Conservation (phyloP, 2,797 vertebrate species). For the Arctocebus calabarensis region DNA sequence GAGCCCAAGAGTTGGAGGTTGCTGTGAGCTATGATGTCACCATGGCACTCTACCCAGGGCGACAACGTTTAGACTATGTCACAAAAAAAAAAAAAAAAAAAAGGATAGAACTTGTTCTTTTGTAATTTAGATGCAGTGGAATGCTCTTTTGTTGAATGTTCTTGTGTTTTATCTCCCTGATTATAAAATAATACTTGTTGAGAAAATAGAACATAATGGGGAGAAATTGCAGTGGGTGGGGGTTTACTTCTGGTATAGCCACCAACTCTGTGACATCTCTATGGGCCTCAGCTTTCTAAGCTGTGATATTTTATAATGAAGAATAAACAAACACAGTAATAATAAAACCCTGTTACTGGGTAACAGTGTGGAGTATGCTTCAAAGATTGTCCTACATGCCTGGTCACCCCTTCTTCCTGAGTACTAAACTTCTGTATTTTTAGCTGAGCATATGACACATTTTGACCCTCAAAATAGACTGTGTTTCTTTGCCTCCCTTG, state of each 20-base stretch:
- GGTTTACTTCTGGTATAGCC: background rate
- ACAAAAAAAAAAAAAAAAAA: too few species aligned
- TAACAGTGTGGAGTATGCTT: background rate
- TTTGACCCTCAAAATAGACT: conserved; percentile 29
- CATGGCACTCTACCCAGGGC: too few species aligned
- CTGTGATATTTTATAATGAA: background rate
- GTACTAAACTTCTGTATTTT: conserved; percentile 6
- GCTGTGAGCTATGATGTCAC: too few species aligned
- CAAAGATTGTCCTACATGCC: background rate
- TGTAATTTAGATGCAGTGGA: background rate
- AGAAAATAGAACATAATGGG: background rate
- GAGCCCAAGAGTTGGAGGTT: too few species aligned
- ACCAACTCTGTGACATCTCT: background rate
- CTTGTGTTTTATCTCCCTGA: background rate
- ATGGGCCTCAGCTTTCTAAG: background rate
- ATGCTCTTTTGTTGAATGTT: background rate
- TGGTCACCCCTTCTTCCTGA: background rate
- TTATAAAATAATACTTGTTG: background rate
- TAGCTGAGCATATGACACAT: background rate
- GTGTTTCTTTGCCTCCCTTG: background rate
- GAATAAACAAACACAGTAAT: background rate
- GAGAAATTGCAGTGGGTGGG: background rate
- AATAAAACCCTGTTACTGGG: background rate
- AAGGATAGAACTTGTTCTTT: background rate
- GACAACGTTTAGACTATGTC: too few species aligned